Conservation (phyloP, 35 echinoderm and acorn worm species). For the Lytechinus variegatus region DNA sequence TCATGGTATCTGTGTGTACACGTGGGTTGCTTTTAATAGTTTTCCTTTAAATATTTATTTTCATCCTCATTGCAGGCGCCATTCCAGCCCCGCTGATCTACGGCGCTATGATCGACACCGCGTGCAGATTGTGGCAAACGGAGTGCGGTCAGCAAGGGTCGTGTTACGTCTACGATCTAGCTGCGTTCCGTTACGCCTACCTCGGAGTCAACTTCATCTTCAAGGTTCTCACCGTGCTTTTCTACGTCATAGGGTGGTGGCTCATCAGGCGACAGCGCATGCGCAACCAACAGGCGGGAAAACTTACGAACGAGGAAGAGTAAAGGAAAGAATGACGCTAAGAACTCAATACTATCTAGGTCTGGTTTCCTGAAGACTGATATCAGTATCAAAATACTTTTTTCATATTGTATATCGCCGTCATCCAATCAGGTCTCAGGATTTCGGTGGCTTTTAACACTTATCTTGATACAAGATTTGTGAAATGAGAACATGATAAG, state of each 20-base stretch:
- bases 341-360: not conserved
- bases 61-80: conserved; percentile 56
- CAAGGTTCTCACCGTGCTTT: conserved; percentile 39
- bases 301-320: not conserved
- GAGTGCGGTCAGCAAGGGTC: conserved; percentile 71
- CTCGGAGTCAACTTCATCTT: conserved; percentile 55
- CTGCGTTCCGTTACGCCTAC: conserved; percentile 59
- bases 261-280: conserved; percentile 53
- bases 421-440: no score
- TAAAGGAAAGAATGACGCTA: not conserved
- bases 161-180: conserved; percentile 82
- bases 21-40: no score
- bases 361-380: no score
- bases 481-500: no score
- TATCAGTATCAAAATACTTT: no score
- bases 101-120: conserved; percentile 79
- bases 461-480: no score
- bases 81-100: conserved; percentile 87
- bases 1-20: no score
- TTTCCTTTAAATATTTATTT: not conserved
- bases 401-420: no score
- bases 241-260: conserved; percentile 41
- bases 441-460: no score
- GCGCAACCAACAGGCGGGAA: not conserved
- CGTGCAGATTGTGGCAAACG: conserved; percentile 75